Conservation (phyloP, 2,113 vertebrate genomes). For the Oxyruncus cristatus region DNA sequence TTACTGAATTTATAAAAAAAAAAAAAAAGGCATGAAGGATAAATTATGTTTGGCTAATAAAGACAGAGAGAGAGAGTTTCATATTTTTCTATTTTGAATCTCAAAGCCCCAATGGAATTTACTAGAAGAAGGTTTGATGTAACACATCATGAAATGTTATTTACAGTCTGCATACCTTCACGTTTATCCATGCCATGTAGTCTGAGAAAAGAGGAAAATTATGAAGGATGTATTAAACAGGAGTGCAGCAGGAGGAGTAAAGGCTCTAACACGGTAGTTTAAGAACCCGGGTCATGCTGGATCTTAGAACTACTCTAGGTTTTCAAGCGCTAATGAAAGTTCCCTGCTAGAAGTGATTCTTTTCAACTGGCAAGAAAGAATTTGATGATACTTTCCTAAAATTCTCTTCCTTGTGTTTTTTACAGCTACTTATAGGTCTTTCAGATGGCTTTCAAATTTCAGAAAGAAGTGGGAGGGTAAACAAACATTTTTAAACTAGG, state of each 20-base stretch:
- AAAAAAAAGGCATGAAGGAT: neutral
- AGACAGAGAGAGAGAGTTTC: neutral
- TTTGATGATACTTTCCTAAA: neutral
- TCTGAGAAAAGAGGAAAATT: neutral
- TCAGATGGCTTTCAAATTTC: neutral
- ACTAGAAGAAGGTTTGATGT: neutral
- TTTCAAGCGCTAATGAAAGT: neutral
- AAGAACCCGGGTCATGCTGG: neutral
- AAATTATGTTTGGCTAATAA: neutral
- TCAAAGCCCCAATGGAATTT: neutral
- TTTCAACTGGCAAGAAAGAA: neutral
- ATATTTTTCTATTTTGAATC: neutral
- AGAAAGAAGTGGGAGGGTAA: neutral
- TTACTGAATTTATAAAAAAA: neutral
- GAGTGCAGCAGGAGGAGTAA: neutral
- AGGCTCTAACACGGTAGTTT: neutral
- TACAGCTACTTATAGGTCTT: neutral
- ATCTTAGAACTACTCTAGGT: neutral
- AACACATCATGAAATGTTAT: neutral
- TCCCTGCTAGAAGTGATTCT: neutral
- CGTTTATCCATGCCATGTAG: neutral
- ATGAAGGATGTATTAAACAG: neutral
- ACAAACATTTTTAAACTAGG: neutral
- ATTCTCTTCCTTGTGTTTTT: neutral
- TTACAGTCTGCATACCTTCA: neutral